These are phyloP conservation scores for Amniataba percoides DNA, from an alignment of 2,797 vertebrate species.

Conservation along the genomic window DNA sequence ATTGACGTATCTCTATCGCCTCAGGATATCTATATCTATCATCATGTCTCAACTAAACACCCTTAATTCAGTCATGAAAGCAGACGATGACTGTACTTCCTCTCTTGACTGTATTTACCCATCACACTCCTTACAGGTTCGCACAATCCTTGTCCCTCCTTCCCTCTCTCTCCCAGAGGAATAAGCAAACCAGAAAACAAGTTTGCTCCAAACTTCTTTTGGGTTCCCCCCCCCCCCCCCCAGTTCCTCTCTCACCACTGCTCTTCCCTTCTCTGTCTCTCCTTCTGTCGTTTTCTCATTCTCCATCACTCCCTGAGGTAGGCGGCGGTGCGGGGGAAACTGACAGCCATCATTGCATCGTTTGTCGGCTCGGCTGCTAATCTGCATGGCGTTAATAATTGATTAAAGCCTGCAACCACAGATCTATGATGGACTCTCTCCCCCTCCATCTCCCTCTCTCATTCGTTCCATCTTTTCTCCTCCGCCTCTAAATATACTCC, in stretches of 20 bases:
- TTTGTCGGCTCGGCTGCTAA: constrained; percentile 81
- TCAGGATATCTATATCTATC: too few species aligned
- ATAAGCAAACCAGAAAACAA: constrained; percentile 60
- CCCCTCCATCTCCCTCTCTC: constrained; percentile 46
- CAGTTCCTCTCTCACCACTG: constrained; percentile 49
- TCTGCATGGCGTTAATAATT: constrained; percentile 88
- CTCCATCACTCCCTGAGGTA: constrained; percentile 67
- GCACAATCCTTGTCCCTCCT: constrained; percentile 1
- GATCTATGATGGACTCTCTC: constrained; percentile 76
- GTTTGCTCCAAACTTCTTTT: constrained; percentile 56
- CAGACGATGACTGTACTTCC: constrained; percentile 28
- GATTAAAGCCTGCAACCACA: constrained; percentile 79
- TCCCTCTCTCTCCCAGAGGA: constrained; percentile 28
- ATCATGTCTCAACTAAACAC: not conserved
- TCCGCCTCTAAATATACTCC: constrained; percentile 70
- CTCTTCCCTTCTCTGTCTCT: constrained; percentile 42
- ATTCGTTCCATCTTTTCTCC: constrained; percentile 69
- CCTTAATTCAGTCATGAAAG: constrained; percentile 8
- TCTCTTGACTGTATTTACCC: constrained; percentile 13
- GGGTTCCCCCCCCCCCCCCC: not conserved
- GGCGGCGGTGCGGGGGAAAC: constrained; percentile 64
- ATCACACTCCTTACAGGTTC: constrained; percentile 30
- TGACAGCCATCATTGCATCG: constrained; percentile 81
- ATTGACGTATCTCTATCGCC: too few species aligned
- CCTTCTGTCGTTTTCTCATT: constrained; percentile 55